Evolutionary conservation across 2,888 invertebrate genomes (phyloP).

Genomic region (Thalpophila matura): DNA sequence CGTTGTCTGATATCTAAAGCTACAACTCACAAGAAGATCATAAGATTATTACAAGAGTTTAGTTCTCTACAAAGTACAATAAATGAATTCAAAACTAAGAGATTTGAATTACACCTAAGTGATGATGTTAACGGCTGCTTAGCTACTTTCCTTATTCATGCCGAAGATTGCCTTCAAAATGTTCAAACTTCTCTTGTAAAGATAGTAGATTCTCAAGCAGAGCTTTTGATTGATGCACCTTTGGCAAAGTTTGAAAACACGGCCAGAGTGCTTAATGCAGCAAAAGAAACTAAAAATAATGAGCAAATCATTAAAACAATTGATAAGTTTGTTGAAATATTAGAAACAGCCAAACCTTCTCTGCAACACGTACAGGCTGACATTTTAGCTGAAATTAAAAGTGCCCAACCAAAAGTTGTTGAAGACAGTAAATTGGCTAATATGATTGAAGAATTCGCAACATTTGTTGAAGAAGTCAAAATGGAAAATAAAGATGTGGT

Average conservation of each 20-base stretch:
- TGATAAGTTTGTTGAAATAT: conserved; percentile 60
- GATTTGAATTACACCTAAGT: conserved; percentile 66
- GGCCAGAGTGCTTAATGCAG: conserved; percentile 53
- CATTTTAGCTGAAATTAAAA: conserved; percentile 70
- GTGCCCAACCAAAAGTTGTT: conserved; percentile 20
- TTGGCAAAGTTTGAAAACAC: conserved; percentile 67
- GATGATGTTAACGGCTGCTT: conserved; percentile 72
- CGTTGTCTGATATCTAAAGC: conserved; percentile 75
- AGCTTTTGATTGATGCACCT: conserved; percentile 73
- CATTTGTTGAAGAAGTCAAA: conserved; percentile 63
- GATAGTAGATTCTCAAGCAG: conserved; percentile 75
- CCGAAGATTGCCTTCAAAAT: conserved; percentile 73
- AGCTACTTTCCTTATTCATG: conserved; percentile 71
- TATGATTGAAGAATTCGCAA: conserved; percentile 69
- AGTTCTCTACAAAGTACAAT: conserved; percentile 71
- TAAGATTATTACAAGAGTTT: conserved; percentile 82
- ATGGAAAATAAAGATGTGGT: conserved; percentile 52
- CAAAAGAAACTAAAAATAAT: conserved; percentile 52
- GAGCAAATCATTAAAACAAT: conserved; percentile 35
- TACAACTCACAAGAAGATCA: conserved; percentile 78
- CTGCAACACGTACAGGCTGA: conserved; percentile 62
- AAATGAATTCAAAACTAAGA: conserved; percentile 73
- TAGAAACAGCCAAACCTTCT: conserved; percentile 64
- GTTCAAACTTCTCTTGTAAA: conserved; percentile 73
- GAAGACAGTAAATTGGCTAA: conserved; percentile 63